Percentiles rank a stretch among this genome's conserved stretches.
These are phyloP conservation scores for Kobus ellipsiprymnus DNA, from an alignment of 2,113 vertebrate genomes.

Conservation along the genomic window DNA sequence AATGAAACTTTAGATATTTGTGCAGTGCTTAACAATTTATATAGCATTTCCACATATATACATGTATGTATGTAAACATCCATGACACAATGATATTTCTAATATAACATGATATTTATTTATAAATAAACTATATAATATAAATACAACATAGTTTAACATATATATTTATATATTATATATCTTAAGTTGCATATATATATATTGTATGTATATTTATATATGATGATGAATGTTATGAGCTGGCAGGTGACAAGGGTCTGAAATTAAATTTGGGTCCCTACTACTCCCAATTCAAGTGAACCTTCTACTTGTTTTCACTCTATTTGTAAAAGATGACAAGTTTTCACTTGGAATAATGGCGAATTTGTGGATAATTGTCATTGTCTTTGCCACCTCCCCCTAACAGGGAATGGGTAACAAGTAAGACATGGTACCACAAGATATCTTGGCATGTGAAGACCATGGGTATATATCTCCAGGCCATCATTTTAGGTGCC, in stretches of 20 bases:
- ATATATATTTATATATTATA: neutral
- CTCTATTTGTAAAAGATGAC: neutral
- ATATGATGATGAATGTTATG: neutral
- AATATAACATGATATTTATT: neutral
- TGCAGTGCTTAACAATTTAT: neutral
- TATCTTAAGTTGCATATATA: neutral
- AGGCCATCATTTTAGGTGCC: neutral
- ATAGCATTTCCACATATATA: neutral
- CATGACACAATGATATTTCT: neutral
- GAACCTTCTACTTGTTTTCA: neutral
- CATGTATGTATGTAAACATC: neutral
- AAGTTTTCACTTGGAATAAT: neutral
- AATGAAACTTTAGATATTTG: neutral
- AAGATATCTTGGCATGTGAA: neutral
- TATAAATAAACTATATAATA: neutral
- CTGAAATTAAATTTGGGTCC: neutral
- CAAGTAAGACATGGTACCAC: neutral
- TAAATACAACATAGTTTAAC: neutral
- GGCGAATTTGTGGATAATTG: neutral
- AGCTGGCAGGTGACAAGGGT: neutral
- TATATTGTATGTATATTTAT: neutral
- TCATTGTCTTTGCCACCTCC: neutral
- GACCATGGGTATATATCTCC: neutral
- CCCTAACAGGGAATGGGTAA: neutral
- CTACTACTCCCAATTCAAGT: neutral